Base-by-base conservation (phyloP, 2,797 vertebrate species). In the Melanotaenia nigrans region DNA sequence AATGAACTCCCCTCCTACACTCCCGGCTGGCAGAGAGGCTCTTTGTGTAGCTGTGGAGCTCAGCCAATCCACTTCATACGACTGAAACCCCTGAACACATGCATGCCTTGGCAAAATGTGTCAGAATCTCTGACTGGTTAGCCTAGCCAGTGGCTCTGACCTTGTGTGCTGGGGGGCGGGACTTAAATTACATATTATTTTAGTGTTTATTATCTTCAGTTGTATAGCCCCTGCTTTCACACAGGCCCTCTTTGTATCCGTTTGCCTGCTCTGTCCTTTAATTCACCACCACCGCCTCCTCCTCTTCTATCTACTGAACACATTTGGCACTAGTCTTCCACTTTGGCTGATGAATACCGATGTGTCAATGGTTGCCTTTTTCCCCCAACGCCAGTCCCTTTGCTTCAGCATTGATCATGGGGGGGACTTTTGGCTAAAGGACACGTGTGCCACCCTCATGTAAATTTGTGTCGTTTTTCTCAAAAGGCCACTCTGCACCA, bases 241-340 rank as follows among this genome's bases (percentile, higher is more conserved):
- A 93, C 89, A 90, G 83, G 74, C 74, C 69, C 71, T 86, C 91
- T 92, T 91, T 93, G 89, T 93, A 78, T 90, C 81, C 85, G 73
- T 81, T 77, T 81, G 85, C 86, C 78, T 82, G 78, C 73, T 78
- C 82, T 78, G 77, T 81, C 75, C 72, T 79, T 77, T 78, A 73
- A 38, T 49, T 49, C 45, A 9, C 77, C 80, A 20, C 60, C 78
- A 25, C 68, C 36, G 0, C 65, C 75, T 71, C 77, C 64, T 79
- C 77, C 81, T 74, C 76, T 80, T 38, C 68, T 88, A 73, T 85
- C 83, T 66, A 58, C 85, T 83, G 80, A 88, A 73, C 84, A 82
- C 86, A 77, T 89, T 93, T 92, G 87, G 91, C 84, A 8, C 79
- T 69, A 47, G 76, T 71, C 77, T 88, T 90, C 86, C 73, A 74